Evolutionary conservation across 2,113 vertebrate species (phyloP).

Genomic region (Ia io): DNA sequence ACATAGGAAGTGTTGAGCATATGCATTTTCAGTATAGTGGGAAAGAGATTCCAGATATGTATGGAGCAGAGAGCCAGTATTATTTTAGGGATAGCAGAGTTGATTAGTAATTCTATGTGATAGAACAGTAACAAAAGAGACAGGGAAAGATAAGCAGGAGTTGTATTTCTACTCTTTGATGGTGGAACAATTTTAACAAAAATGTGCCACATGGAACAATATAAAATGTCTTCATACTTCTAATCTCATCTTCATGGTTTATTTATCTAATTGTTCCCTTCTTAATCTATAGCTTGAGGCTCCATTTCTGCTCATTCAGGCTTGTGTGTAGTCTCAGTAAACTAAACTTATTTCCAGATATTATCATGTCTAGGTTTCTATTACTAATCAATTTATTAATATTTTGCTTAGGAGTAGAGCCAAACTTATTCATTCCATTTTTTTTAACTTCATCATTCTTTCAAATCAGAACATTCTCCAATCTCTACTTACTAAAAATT

Average conservation of each 20-base stretch:
- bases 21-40: not conserved
- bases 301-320: not conserved
- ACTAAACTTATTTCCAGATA: not conserved
- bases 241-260: not conserved
- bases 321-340: not conserved
- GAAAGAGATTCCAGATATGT: not conserved
- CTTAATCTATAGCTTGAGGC: not conserved
- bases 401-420: not conserved
- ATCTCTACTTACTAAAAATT: not conserved
- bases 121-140: not conserved
- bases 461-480: not conserved
- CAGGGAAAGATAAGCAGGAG: not conserved
- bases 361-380: not conserved
- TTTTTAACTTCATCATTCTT: not conserved
- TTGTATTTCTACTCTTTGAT: not conserved
- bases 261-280: not conserved
- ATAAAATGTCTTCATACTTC: not conserved
- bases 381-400: not conserved
- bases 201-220: not conserved
- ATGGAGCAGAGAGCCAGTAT: not conserved
- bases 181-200: not conserved
- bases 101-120: not conserved
- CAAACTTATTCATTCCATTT: not conserved
- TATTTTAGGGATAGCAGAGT: not conserved
- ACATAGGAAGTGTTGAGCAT: not conserved